These are phyloP conservation scores for Atrina japonica DNA, from an alignment of 2,888 invertebrate species.

Conservation along the genomic window DNA sequence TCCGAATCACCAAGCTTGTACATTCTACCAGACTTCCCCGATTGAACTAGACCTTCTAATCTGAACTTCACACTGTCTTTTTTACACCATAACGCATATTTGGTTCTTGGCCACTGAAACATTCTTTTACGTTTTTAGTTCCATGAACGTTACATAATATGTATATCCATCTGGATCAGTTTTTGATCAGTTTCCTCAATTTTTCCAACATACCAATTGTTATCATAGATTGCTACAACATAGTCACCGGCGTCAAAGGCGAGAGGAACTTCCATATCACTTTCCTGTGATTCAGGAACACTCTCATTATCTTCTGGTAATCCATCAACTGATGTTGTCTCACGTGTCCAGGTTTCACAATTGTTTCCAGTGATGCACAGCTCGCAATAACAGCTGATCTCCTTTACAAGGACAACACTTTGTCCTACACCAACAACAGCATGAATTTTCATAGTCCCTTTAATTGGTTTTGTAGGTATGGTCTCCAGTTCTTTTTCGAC, in stretches of 20 bases:
- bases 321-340: constrained; percentile 2
- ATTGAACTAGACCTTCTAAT: constrained; percentile 1
- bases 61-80: background rate
- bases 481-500: background rate
- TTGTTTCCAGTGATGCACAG: constrained; percentile 8
- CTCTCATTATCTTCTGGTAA: background rate
- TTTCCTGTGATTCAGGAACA: background rate
- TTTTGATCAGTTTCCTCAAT: constrained; percentile 13
- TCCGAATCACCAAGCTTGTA: constrained; percentile 21
- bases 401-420: background rate
- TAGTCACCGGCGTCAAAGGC: constrained; percentile 1
- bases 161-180: constrained; percentile 11
- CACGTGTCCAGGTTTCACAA: constrained; percentile 7
- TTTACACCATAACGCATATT: constrained; percentile 19
- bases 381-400: constrained; percentile 8
- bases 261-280: background rate
- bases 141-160: constrained; percentile 30
- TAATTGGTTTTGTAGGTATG: constrained; percentile 18
- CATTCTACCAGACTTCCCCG: constrained; percentile 32
- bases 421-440: background rate
- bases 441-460: constrained; percentile 29
- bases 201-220: constrained; percentile 27
- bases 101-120: constrained; percentile 26
- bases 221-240: constrained; percentile 30
- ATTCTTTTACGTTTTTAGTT: constrained; percentile 22